Base-by-base conservation (phyloP, 2,797 vertebrate genomes). In the Argentina silus region DNA sequence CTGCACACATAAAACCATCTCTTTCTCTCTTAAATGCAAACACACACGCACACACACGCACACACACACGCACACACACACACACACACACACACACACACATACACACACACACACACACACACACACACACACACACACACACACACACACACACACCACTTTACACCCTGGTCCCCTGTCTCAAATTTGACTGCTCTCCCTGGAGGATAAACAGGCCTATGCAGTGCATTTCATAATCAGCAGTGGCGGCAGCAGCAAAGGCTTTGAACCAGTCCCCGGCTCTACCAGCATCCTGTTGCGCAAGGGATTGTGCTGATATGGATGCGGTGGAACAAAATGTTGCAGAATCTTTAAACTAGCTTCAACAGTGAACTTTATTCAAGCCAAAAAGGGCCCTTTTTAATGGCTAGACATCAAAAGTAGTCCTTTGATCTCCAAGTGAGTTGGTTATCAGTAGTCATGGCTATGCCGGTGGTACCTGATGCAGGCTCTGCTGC, bases 361-460 rank as follows among this genome's bases (percentile, higher is more conserved):
- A 68, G 50, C 2, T 9, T 4, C 44, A 65, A 74, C 67, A 53
- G 64, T 67, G 69, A n/a, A 47, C 65, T 55, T 55, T 53, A 61
- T 50, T 57, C 42, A 10, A 14, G 7, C 11, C 10, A 19, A 45
- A 69, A 59, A 50, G 74, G 70, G 74, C 63, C 19, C 60, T 84
- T 88, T 87, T 80, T 70, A 83, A 81, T 73, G 69, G 76, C 6
- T n/a, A 17, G 47, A 83, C 76, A 81, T 82, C 75, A 87, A 74
- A 78, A 79, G 19, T 3, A 50, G 21, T 47, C 11, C 1, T 50
- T 50, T 51, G 64, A 67, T 67, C 45, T 50, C 23, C n/a, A 7
- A 15, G 5, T 7, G 51, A n/a, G 51, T 55, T 55, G 15, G 51
- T 55, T 55, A 55, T 55, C 15, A 15, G 10, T 51, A 15, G 50